These are phyloP conservation scores for Chiroxiphia lanceolata DNA, from an alignment of 2,797 vertebrate genomes.

Conservation along the genomic window DNA sequence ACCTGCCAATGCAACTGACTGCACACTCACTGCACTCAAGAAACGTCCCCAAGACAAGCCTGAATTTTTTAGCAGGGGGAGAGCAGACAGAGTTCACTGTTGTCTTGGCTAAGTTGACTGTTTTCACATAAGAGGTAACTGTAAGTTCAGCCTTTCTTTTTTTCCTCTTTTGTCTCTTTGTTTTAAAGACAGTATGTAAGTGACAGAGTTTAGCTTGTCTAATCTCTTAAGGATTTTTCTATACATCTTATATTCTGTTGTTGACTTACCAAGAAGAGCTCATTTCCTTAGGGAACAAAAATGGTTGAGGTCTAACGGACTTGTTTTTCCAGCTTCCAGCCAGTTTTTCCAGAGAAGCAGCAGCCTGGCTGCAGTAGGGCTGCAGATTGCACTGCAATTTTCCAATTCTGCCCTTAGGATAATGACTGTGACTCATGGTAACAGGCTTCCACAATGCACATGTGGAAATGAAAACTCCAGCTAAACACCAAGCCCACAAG, in stretches of 20 bases:
- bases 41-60: background rate
- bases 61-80: background rate
- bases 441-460: background rate
- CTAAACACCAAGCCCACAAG: background rate
- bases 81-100: background rate
- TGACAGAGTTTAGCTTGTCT: background rate
- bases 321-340: background rate
- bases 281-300: background rate
- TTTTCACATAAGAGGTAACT: background rate
- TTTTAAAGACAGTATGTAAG: background rate
- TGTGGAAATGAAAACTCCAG: background rate
- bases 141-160: background rate
- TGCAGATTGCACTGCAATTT: background rate
- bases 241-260: background rate
- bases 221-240: background rate
- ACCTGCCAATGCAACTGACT: slow-evolving; percentile 16
- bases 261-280: background rate
- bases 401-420: background rate
- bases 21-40: background rate
- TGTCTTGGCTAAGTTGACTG: slow-evolving; percentile 21
- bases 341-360: background rate
- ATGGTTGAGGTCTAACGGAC: background rate
- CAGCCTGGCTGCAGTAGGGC: background rate
- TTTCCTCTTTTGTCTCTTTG: background rate
- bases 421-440: background rate